Percentiles rank a stretch among this genome's conserved stretches.
Evolutionary conservation across 1,140 invertebrate species (phyloP).

Genomic region (Rhagoletis pomonella): DNA sequence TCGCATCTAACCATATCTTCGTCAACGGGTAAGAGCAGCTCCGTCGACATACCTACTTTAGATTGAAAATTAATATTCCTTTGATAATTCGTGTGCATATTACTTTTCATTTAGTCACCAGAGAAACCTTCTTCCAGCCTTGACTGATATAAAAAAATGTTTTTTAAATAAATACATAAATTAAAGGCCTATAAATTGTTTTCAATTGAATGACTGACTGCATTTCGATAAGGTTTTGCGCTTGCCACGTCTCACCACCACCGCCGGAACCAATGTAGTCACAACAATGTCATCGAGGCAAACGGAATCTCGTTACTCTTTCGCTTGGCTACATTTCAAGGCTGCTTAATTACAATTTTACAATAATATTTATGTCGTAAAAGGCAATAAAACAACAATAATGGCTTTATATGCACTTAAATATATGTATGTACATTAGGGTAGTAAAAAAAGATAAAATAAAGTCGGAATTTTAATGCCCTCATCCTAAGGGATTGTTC

Average conservation of each 20-base stretch:
- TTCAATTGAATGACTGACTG: constrained; percentile 25
- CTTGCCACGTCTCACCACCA: not conserved
- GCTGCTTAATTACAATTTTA: constrained; percentile 42
- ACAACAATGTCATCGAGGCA: not conserved
- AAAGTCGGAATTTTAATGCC: too few relatives aligned
- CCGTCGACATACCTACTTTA: too few relatives aligned
- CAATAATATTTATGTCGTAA: constrained; percentile 32
- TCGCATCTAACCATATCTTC: too few relatives aligned
- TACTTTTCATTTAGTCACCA: not conserved
- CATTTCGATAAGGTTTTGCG: constrained; percentile 17
- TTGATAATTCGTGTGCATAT: too few relatives aligned
- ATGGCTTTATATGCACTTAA: not conserved
- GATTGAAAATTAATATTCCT: too few relatives aligned
- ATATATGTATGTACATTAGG: not conserved
- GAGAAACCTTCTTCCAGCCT: not conserved
- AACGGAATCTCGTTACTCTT: constrained; percentile 23
- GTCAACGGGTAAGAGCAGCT: too few relatives aligned
- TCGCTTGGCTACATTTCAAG: constrained; percentile 39
- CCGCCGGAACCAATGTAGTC: not conserved
- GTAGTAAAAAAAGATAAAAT: too few relatives aligned
- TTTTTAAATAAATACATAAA: not conserved
- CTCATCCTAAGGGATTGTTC: too few relatives aligned
- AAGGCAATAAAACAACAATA: not conserved
- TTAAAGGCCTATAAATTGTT: constrained; percentile 47
- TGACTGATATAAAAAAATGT: constrained; percentile 33